phyloP scores from a whole-genome alignment of 2,113 vertebrate species.

The Serinus canaria region DNA sequence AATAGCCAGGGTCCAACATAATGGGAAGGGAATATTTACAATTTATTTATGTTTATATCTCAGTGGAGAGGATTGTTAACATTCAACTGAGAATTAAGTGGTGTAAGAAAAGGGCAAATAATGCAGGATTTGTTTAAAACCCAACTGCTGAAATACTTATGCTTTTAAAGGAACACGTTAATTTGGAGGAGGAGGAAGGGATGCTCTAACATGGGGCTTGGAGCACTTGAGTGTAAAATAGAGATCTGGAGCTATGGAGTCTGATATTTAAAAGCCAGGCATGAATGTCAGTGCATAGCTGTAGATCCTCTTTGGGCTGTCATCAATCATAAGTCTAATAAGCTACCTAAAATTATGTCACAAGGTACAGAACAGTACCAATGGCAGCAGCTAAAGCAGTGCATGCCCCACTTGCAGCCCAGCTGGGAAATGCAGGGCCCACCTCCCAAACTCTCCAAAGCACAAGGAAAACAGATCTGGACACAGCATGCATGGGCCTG shows the following conservation, averaged over 20 bases:
- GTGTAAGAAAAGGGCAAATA: background rate
- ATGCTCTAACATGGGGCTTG: conserved; percentile 15
- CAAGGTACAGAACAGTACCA: conserved; percentile 4
- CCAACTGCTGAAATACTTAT: background rate
- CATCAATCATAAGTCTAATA: conserved; percentile 80
- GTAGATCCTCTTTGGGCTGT: conserved; percentile 71
- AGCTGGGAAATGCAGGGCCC: background rate
- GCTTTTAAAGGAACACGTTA: background rate
- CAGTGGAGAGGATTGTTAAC: background rate
- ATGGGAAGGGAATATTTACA: conserved; percentile 38
- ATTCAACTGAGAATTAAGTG: background rate
- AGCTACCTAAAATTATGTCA: conserved; percentile 75
- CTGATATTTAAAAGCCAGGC: conserved; percentile 73
- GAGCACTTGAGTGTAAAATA: conserved; percentile 71
- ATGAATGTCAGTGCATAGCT: conserved; percentile 77
- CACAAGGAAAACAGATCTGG: background rate
- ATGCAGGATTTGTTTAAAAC: background rate
- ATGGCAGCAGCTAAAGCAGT: background rate
- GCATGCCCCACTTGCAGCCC: background rate
- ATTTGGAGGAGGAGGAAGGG: conserved; percentile 19
- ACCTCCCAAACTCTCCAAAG: background rate
- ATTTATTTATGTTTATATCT: conserved; percentile 35
- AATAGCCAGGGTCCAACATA: conserved; percentile 23
- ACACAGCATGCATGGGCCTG: accelerated
- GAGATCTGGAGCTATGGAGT: conserved; percentile 55